Evolutionary conservation across 2,888 invertebrate species (phyloP).

Genomic region (Drosophila planitibia): DNA sequence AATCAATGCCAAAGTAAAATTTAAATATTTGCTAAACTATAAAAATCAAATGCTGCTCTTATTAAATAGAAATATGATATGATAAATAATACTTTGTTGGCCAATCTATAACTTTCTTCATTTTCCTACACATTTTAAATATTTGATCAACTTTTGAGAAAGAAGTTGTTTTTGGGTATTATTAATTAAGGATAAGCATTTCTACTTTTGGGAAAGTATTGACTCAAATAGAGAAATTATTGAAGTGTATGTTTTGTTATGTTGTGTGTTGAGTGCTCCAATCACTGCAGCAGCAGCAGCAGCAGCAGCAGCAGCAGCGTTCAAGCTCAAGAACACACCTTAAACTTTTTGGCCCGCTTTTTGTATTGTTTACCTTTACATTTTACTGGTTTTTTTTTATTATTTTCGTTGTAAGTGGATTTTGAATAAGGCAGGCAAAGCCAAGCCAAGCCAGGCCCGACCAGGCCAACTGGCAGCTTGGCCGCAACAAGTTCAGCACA

Average conservation of each 20-base stretch:
- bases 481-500: conserved; percentile 55
- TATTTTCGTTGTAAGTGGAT: conserved; percentile 43
- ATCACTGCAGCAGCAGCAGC: conserved; percentile 44
- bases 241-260: conserved; percentile 3
- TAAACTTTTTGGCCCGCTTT: conserved; percentile 67
- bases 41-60: not conserved
- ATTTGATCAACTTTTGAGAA: not conserved
- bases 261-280: conserved; percentile 46
- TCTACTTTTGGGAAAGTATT: not conserved
- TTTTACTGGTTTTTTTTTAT: conserved; percentile 32
- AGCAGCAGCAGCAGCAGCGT: conserved; percentile 52
- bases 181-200: not conserved
- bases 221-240: not conserved
- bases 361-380: conserved; percentile 52
- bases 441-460: conserved; percentile 41
- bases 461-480: conserved; percentile 35
- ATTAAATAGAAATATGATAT: too few relatives aligned
- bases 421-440: conserved; percentile 34
- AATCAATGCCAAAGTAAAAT: not conserved
- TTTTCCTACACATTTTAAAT: not conserved
- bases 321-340: conserved; percentile 85
- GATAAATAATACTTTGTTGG: not conserved
- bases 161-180: not conserved
- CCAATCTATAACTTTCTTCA: not conserved
- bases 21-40: not conserved